Conservation (phyloP, 2,113 vertebrate species). For the Myotis lucifugus region DNA sequence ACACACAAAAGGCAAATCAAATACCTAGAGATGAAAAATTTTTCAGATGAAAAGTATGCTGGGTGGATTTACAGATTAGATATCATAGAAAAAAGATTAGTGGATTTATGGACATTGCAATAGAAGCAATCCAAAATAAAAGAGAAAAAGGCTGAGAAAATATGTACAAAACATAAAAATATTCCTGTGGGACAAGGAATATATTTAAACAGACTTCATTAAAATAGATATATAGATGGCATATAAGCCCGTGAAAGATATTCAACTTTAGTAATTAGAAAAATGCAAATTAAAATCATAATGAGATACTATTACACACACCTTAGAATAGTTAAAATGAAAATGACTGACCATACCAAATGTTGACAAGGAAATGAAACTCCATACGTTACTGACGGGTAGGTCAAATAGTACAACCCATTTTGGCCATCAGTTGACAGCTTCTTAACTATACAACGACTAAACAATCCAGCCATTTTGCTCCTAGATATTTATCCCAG, state of each 20-base stretch:
- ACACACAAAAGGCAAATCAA: background rate
- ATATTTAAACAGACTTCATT: background rate
- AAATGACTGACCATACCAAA: background rate
- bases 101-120: background rate
- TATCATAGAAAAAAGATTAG: background rate
- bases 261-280: background rate
- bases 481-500: background rate
- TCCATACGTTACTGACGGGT: background rate
- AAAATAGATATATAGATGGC: background rate
- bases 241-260: background rate
- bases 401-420: background rate
- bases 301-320: background rate
- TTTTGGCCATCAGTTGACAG: background rate
- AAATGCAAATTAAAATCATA: background rate
- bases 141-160: background rate
- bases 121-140: background rate
- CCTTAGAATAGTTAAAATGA: background rate
- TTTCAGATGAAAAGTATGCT: conserved; percentile 4
- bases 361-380: background rate
- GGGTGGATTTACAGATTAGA: background rate
- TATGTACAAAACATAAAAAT: background rate
- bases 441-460: background rate
- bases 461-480: background rate
- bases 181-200: background rate
- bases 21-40: background rate